Percentiles rank a stretch among this genome's conserved stretches.
These are phyloP conservation scores for Salarias fasciatus DNA, from an alignment of 2,797 vertebrate genomes.

Conservation along the genomic window DNA sequence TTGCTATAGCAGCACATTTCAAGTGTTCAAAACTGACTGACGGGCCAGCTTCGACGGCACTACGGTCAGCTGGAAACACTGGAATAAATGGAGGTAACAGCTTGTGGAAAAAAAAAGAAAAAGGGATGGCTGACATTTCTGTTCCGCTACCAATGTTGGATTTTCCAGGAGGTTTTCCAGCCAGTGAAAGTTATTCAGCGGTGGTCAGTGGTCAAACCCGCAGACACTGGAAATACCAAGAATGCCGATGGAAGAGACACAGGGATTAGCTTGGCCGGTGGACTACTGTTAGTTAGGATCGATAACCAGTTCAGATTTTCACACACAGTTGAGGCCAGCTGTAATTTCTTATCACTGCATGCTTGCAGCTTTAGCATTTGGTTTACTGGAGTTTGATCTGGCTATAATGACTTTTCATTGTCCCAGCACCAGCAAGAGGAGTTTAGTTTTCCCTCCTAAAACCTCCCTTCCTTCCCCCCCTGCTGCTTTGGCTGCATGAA, in stretches of 20 bases:
- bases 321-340: not conserved
- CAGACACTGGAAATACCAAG: slow-evolving; percentile 79
- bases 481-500: slow-evolving; percentile 48
- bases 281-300: slow-evolving; percentile 63
- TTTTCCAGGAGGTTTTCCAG: slow-evolving; percentile 81
- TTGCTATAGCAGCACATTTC: too few species aligned
- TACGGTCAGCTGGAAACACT: slow-evolving; percentile 47
- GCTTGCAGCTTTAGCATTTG: not conserved
- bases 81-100: slow-evolving; percentile 52
- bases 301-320: slow-evolving; percentile 34
- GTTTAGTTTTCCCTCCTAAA: slow-evolving; percentile 69
- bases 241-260: slow-evolving; percentile 71
- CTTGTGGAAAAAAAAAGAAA: slow-evolving; percentile 34
- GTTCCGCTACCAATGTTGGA: slow-evolving; percentile 62
- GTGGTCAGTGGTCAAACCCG: slow-evolving; percentile 78
- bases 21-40: too few species aligned
- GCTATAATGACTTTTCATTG: slow-evolving; percentile 53
- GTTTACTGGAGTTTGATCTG: slow-evolving; percentile 15
- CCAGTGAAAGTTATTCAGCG: slow-evolving; percentile 78
- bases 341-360: slow-evolving; percentile 23
- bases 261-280: slow-evolving; percentile 60
- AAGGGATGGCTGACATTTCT: slow-evolving; percentile 61
- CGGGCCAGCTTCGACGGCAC: not conserved
- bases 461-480: slow-evolving; percentile 53
- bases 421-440: slow-evolving; percentile 39